phyloP scores from a whole-genome alignment of 1,140 invertebrate species.

The Caenorhabditis inopinata region DNA sequence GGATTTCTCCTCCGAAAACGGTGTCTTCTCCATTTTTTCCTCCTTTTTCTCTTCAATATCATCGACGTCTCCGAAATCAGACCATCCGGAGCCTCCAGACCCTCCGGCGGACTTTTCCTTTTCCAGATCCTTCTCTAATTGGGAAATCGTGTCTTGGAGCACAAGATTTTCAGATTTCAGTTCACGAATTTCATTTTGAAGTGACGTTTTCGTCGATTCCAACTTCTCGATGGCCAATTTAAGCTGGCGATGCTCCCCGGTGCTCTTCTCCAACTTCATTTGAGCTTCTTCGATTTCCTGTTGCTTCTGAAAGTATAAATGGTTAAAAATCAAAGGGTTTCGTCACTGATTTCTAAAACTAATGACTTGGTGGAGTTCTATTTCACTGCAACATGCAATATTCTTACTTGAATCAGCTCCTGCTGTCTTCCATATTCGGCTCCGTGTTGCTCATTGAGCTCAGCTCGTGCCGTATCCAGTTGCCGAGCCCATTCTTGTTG shows the following conservation, averaged over 20 bases:
- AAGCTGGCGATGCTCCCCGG: too few relatives aligned
- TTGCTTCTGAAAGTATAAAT: too few relatives aligned
- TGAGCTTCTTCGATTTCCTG: too few relatives aligned
- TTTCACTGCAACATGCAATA: too few relatives aligned
- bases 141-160: not conserved
- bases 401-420: too few relatives aligned
- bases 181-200: too few relatives aligned
- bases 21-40: not conserved
- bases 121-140: not conserved
- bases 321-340: too few relatives aligned
- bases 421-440: not conserved
- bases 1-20: not conserved
- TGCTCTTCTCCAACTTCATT: too few relatives aligned
- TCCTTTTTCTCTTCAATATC: not conserved
- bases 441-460: not conserved
- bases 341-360: too few relatives aligned
- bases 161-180: not conserved
- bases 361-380: too few relatives aligned
- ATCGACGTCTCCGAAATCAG: not conserved
- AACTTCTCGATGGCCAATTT: not conserved
- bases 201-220: not conserved
- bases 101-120: not conserved
- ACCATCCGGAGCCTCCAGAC: conserved; percentile 5
- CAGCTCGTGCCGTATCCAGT: not conserved
- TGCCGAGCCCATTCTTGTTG: not conserved